A percentile compares a stretch with the other conserved stretches of the same genome.
Conservation (phyloP, 2,113 vertebrate species). For the Rhinolophus sinicus region DNA sequence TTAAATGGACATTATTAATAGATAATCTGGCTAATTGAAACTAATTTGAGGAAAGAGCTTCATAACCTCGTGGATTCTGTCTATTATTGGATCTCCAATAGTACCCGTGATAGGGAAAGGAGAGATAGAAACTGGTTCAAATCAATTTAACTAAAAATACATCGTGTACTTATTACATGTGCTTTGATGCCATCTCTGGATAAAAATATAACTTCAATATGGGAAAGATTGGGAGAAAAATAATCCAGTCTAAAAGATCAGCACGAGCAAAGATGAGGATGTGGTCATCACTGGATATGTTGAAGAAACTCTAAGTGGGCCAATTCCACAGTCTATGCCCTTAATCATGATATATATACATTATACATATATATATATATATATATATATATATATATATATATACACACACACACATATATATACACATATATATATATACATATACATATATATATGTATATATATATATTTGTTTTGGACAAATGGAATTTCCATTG, state of each 20-base stretch:
- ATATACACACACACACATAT: no score
- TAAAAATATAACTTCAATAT: not conserved
- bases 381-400: no score
- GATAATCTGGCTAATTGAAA: not conserved
- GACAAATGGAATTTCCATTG: not conserved
- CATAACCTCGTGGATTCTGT: not conserved
- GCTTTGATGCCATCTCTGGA: not conserved
- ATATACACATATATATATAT: no score
- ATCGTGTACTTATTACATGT: not conserved
- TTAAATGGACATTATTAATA: not conserved
- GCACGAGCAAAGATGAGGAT: not conserved
- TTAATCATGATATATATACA: no score
- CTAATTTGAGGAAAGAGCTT: not conserved
- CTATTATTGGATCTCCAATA: not conserved
- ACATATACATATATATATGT: no score
- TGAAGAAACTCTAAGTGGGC: not conserved
- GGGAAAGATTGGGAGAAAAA: not conserved
- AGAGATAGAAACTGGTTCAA: not conserved
- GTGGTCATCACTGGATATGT: not conserved
- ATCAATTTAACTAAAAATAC: constrained; percentile 15
- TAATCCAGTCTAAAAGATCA: not conserved
- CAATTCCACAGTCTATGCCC: not conserved
- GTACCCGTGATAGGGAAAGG: not conserved
- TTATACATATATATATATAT: no score
- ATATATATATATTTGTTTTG: no score